Evolutionary conservation across 2,888 invertebrate species (phyloP), one percentile per base, ranked within the genome.

Genomic region (Zaprionus obscuricornis): DNA sequence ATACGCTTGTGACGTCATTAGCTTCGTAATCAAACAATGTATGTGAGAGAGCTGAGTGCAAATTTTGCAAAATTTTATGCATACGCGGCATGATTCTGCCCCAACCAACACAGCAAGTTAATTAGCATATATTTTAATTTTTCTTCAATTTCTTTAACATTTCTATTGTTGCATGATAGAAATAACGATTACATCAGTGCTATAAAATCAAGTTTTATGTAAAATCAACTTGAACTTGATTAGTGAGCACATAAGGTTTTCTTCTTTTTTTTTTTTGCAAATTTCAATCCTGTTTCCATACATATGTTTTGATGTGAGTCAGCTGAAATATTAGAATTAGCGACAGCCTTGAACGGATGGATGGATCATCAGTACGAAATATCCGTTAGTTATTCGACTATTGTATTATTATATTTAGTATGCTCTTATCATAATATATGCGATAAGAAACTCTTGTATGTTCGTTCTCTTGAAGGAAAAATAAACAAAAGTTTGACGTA

Each of bases 181-280:
- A 63, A 57, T 63, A 73, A 36, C 14, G 63, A 63, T 63, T 63
- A 67, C 63, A 49, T 70, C 63, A 69, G 37, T 24, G 22, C 16
- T 6, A 37, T 22, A 26, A 29, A 55, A 66, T 55, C 54, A 42
- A 70, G 54, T 59, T 59, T 42, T 26, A 6, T 59, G 68, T 70
- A 59, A 65, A 39, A 18, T 3, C 10, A 43, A 57, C 73, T 63
- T 73, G 73, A 70, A 73, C 69, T 70, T 70, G 63, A 45, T 16
- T 33, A 14, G 18, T 10, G 34, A 5, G 4, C 18, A 13, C 24
- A 26, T 24, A 29, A 40, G 40, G 65, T 46, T 54, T n/a, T n/a
- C n/a, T n/a, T n/a, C n/a, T n/a, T n/a, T n/a, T n/a, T n/a, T n/a
- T n/a, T n/a, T n/a, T n/a, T 59, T 2, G 63, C 57, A 20, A 42